Conservation (phyloP, 2,888 invertebrate species). For the Archaeoteleia sp. region DNA sequence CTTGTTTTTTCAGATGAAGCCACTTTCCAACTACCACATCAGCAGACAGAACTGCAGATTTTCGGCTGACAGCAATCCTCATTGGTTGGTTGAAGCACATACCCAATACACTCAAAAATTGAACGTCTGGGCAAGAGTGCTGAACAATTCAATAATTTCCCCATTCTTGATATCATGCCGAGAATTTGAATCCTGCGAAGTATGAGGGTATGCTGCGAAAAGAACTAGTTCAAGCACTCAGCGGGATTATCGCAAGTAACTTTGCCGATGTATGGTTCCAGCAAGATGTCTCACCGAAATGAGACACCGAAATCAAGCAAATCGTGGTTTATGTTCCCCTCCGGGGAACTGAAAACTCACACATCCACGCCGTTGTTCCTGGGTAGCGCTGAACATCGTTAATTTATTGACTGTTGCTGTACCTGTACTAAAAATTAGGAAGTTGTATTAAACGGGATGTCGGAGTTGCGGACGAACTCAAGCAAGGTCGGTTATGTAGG, state of each 20-base stretch:
- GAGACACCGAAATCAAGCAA: too few species aligned
- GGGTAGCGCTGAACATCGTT: too few species aligned
- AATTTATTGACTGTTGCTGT: too few species aligned
- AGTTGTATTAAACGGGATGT: too few species aligned
- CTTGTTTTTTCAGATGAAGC: constrained; percentile 56
- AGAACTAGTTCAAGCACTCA: constrained; percentile 25
- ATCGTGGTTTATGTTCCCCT: too few species aligned
- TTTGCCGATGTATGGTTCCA: constrained; percentile 18
- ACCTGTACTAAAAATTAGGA: too few species aligned
- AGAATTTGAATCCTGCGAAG: constrained; percentile 22
- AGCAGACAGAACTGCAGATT: constrained; percentile 59
- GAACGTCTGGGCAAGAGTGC: constrained; percentile 18
- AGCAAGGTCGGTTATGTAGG: too few species aligned
- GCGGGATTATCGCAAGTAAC: constrained; percentile 13
- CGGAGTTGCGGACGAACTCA: too few species aligned
- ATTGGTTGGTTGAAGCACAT: constrained; percentile 33
- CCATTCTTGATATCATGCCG: constrained; percentile 64
- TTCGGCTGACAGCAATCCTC: constrained; percentile 56
- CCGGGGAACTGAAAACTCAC: too few species aligned
- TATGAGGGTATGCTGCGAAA: constrained; percentile 27
- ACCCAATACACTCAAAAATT: constrained; percentile 16
- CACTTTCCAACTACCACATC: constrained; percentile 54
- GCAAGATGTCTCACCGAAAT: too few species aligned
- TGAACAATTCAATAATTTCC: constrained; percentile 54
- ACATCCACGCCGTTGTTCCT: too few species aligned